phyloP scores from a whole-genome alignment of 2,888 invertebrate genomes.

The Lycophotia porphyrea region DNA sequence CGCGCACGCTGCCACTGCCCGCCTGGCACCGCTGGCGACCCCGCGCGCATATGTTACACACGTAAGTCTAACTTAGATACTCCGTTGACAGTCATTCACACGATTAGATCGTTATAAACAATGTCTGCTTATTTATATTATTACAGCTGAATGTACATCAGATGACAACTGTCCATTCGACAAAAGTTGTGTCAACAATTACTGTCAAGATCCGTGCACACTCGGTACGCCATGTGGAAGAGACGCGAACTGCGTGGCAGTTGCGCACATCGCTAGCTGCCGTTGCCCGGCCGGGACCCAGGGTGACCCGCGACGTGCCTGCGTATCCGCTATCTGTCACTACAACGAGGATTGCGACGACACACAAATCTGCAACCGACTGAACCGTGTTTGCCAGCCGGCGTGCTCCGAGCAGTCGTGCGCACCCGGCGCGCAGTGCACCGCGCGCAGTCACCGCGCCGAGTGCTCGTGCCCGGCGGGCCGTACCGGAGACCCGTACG shows the following conservation, averaged over 20 bases:
- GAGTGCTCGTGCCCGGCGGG: constrained; percentile 94
- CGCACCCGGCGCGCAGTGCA: constrained; percentile 94
- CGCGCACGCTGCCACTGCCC: constrained; percentile 96
- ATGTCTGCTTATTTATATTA: constrained; percentile 47
- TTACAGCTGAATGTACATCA: constrained; percentile 94
- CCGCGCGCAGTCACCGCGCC: constrained; percentile 93
- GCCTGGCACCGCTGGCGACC: constrained; percentile 96
- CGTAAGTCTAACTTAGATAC: constrained; percentile 90
- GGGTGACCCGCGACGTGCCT: constrained; percentile 95
- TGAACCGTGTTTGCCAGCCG: constrained; percentile 95
- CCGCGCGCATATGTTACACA: constrained; percentile 95
- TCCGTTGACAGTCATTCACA: background rate
- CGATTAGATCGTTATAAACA: constrained; percentile 4
- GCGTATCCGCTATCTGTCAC: constrained; percentile 95
- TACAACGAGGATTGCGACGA: constrained; percentile 97
- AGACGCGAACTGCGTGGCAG: constrained; percentile 93
- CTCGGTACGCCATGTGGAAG: constrained; percentile 93
- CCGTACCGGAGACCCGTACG: constrained; percentile 94
- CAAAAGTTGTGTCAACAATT: constrained; percentile 94
- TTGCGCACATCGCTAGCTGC: constrained; percentile 95
- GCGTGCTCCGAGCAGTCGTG: constrained; percentile 96
- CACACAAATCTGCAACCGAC: constrained; percentile 95
- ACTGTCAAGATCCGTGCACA: constrained; percentile 95
- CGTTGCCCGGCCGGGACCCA: constrained; percentile 96
- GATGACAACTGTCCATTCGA: constrained; percentile 96